A percentile compares a stretch with the other conserved stretches of the same genome.
phyloP scores from a whole-genome alignment of 2,888 invertebrate genomes.

The Noctua fimbriata region DNA sequence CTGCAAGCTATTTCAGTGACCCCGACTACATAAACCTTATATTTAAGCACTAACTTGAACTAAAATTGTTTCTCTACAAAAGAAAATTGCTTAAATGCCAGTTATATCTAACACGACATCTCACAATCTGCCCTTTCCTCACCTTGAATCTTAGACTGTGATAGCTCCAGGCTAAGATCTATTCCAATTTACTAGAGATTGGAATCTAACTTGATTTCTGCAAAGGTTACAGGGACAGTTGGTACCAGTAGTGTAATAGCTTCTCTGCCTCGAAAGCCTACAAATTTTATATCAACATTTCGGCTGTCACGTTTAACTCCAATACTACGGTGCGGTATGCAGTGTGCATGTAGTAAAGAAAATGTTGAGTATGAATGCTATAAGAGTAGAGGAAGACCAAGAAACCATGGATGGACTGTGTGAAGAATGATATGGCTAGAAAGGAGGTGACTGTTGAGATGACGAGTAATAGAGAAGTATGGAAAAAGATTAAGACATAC shows the following conservation, averaged over 20 bases:
- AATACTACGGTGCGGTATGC: too few relatives aligned
- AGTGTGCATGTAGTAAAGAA: too few relatives aligned
- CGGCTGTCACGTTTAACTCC: not conserved
- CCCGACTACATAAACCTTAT: not conserved
- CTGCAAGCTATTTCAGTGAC: not conserved
- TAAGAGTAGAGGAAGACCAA: too few relatives aligned
- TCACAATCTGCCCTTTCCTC: not conserved
- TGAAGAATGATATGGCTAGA: too few relatives aligned
- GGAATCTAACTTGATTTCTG: slow-evolving; percentile 40
- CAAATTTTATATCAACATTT: not conserved
- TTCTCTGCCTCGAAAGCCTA: not conserved
- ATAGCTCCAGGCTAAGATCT: slow-evolving; percentile 20
- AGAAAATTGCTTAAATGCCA: not conserved
- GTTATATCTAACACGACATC: not conserved
- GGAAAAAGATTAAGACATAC: too few relatives aligned
- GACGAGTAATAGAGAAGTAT: too few relatives aligned
- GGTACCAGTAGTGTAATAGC: not conserved
- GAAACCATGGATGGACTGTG: too few relatives aligned
- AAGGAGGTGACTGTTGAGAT: too few relatives aligned
- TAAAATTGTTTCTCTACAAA: not conserved
- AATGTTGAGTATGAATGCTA: too few relatives aligned
- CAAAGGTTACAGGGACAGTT: not conserved
- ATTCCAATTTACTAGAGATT: slow-evolving; percentile 47
- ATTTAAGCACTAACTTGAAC: not conserved
- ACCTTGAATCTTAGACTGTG: slow-evolving; percentile 8